Percentiles rank a stretch among this genome's conserved stretches.
Conservation (phyloP, 1,140 invertebrate genomes). For the Magallana ariakensis region DNA sequence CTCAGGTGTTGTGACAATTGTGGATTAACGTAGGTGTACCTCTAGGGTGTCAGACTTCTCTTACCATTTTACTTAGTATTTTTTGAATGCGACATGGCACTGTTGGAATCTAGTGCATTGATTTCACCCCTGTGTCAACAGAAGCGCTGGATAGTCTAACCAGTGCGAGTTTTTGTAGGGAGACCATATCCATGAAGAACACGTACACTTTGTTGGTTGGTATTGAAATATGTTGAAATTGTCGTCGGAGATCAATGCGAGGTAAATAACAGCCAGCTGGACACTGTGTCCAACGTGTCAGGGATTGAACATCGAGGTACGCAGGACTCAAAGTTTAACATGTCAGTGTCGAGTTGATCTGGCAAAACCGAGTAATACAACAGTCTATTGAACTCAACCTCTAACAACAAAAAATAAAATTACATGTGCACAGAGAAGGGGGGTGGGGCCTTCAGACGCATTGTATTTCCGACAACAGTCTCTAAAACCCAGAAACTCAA, state of each 20-base stretch:
- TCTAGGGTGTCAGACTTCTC: neutral
- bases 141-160: neutral
- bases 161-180: neutral
- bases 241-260: neutral
- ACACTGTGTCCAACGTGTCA: neutral
- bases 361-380: too few relatives aligned
- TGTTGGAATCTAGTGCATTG: conserved; percentile 5
- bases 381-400: too few relatives aligned
- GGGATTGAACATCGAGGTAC: too few relatives aligned
- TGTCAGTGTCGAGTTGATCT: too few relatives aligned
- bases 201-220: neutral
- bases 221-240: neutral
- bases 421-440: too few relatives aligned
- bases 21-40: neutral
- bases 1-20: conserved; percentile 22
- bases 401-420: too few relatives aligned
- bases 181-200: neutral
- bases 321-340: too few relatives aligned
- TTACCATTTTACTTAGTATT: conserved; percentile 25
- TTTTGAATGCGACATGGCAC: conserved; percentile 15
- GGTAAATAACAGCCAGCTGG: neutral
- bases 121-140: conserved; percentile 24
- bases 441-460: too few relatives aligned
- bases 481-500: too few relatives aligned
- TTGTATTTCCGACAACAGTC: too few relatives aligned